phyloP scores from a whole-genome alignment of 2,113 vertebrate species.

The Elanus axillaris region DNA sequence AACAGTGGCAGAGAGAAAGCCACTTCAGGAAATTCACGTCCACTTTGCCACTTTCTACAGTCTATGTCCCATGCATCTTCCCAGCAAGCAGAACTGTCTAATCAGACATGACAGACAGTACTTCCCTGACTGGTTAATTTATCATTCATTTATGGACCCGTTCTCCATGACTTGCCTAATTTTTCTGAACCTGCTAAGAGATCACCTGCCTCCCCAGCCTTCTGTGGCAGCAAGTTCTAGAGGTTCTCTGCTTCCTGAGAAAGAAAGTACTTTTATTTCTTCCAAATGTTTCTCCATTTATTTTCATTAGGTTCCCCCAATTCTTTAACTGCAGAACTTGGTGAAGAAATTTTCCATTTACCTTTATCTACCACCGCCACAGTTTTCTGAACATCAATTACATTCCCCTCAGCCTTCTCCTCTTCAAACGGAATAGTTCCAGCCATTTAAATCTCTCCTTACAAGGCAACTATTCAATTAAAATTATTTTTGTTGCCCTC shows the following conservation, averaged over 20 bases:
- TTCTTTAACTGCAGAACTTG: neutral
- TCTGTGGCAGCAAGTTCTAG: neutral
- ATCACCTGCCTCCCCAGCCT: neutral
- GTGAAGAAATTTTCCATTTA: neutral
- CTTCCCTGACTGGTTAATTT: neutral
- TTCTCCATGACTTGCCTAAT: neutral
- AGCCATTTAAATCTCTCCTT: neutral
- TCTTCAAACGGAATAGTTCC: neutral
- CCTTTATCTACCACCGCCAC: neutral
- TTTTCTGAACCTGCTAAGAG: neutral
- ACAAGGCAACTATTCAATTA: neutral
- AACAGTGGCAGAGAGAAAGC: fast-evolving
- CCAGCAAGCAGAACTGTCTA: neutral
- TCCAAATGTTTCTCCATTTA: neutral
- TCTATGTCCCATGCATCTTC: neutral
- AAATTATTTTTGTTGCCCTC: neutral
- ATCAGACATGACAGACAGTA: neutral
- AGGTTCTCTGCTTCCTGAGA: neutral
- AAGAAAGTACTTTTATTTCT: neutral
- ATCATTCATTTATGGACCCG: neutral
- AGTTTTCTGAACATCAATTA: neutral
- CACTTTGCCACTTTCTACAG: neutral
- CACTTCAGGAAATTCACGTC: neutral
- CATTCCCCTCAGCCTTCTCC: neutral
- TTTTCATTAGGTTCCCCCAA: neutral